These are phyloP conservation scores for Chymomyza fuscimana DNA, from an alignment of 2,888 invertebrate species.

Conservation along the genomic window DNA sequence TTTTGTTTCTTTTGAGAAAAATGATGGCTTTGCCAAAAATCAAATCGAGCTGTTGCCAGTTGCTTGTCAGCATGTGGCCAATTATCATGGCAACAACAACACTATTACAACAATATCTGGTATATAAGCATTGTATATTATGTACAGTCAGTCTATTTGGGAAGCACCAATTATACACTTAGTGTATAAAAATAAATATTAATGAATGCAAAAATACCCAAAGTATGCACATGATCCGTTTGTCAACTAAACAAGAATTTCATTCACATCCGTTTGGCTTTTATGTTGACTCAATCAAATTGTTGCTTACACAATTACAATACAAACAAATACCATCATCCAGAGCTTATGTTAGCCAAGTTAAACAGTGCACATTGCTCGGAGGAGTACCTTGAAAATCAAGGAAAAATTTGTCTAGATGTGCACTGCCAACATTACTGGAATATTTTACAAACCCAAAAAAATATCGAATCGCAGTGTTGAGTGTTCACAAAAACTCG, in stretches of 20 bases:
- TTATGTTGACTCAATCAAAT: slow-evolving; percentile 51
- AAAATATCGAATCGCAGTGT: too few species aligned
- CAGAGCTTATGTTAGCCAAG: background rate
- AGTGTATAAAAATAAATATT: slow-evolving; percentile 65
- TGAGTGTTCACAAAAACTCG: too few species aligned
- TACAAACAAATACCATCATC: background rate
- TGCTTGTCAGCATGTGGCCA: slow-evolving; percentile 45
- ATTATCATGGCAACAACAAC: slow-evolving; percentile 33
- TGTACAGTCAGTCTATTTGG: background rate
- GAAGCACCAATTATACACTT: slow-evolving; percentile 47
- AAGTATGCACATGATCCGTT: background rate
- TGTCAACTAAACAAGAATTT: background rate
- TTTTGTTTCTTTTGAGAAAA: background rate
- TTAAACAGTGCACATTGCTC: background rate
- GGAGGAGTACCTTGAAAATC: background rate
- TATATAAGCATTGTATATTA: slow-evolving; percentile 24
- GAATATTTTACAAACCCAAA: too few species aligned
- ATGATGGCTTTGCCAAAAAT: slow-evolving; percentile 24
- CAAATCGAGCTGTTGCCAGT: slow-evolving; percentile 2
- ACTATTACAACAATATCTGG: background rate
- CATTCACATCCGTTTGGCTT: slow-evolving; percentile 45
- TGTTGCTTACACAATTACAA: slow-evolving; percentile 6
- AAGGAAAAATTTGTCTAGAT: background rate
- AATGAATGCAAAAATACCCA: slow-evolving; percentile 36
- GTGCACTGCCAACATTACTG: background rate